Conservation (phyloP, 1,140 invertebrate genomes). For the Drosophila malerkotliana region DNA sequence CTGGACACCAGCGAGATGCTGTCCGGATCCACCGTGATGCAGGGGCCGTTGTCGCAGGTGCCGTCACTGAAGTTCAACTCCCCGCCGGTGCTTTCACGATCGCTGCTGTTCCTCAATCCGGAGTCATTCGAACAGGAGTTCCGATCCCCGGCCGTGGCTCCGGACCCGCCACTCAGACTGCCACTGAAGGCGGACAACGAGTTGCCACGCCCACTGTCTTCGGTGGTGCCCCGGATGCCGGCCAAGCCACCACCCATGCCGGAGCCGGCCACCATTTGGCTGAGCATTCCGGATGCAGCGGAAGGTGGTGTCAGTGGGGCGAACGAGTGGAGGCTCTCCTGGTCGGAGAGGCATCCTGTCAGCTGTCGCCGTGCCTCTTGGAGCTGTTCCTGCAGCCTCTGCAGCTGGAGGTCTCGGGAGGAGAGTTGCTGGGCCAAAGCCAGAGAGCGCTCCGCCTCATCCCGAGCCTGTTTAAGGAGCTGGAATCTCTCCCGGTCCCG, state of each 20-base stretch:
- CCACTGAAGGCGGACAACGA: constrained; percentile 83
- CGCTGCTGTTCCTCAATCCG: constrained; percentile 91
- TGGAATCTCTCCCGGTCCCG: constrained; percentile 94
- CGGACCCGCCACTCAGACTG: constrained; percentile 85
- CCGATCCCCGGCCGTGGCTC: constrained; percentile 86
- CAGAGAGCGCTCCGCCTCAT: constrained; percentile 94
- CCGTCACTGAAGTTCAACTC: constrained; percentile 83
- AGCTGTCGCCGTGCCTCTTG: constrained; percentile 90
- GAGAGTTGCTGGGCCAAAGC: constrained; percentile 93
- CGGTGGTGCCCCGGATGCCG: constrained; percentile 86
- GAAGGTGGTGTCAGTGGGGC: constrained; percentile 83
- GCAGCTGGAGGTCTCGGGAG: constrained; percentile 92
- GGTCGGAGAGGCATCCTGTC: constrained; percentile 90
- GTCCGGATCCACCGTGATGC: constrained; percentile 82
- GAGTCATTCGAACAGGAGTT: constrained; percentile 95
- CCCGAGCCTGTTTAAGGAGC: constrained; percentile 92
- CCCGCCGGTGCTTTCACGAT: constrained; percentile 89
- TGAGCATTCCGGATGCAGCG: constrained; percentile 77
- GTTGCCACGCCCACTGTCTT: constrained; percentile 85
- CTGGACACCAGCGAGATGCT: constrained; percentile 83
- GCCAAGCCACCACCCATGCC: constrained; percentile 85
- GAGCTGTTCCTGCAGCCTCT: constrained; percentile 92
- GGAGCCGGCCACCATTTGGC: constrained; percentile 84
- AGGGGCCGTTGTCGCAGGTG: constrained; percentile 81
- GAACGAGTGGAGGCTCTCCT: constrained; percentile 88